phyloP scores from a whole-genome alignment of 2,797 vertebrate genomes.

The Hippopotamyrus pictus region DNA sequence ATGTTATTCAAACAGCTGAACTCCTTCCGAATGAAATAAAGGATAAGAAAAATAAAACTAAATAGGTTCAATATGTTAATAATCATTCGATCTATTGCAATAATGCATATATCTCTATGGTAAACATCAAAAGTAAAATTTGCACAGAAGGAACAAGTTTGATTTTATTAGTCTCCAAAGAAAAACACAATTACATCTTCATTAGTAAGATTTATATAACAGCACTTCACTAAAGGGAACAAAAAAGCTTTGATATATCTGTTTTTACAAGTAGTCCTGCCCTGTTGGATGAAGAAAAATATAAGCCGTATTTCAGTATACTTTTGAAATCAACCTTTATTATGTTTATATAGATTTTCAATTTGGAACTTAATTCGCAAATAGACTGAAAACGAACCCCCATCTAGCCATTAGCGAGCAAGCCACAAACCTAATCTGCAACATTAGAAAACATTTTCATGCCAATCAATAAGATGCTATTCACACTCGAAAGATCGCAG shows the following conservation, averaged over 20 bases:
- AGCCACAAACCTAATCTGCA: slow-evolving; percentile 23
- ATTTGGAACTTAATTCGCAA: slow-evolving; percentile 17
- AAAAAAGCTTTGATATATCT: neutral
- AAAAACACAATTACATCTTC: neutral
- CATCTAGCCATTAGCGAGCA: neutral
- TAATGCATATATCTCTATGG: neutral
- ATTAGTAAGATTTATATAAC: slow-evolving; percentile 11
- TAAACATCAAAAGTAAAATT: neutral
- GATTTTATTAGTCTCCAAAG: neutral
- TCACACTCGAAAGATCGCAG: slow-evolving; percentile 15
- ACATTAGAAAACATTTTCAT: slow-evolving; percentile 39
- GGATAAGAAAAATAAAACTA: neutral
- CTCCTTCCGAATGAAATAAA: neutral
- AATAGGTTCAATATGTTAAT: neutral
- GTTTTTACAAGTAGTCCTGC: slow-evolving; percentile 8
- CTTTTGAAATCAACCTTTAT: neutral
- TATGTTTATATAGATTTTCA: slow-evolving; percentile 16
- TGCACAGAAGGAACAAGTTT: neutral
- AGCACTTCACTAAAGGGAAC: neutral
- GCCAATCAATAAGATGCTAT: slow-evolving; percentile 34
- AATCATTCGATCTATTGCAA: neutral
- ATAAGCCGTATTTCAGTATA: neutral
- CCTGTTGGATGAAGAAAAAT: neutral
- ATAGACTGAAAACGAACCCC: slow-evolving; percentile 14
- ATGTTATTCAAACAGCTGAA: neutral